Evolutionary conservation across 2,888 invertebrate genomes (phyloP), one percentile per base, ranked within the genome.

Genomic region (Polydesmus complanatus): DNA sequence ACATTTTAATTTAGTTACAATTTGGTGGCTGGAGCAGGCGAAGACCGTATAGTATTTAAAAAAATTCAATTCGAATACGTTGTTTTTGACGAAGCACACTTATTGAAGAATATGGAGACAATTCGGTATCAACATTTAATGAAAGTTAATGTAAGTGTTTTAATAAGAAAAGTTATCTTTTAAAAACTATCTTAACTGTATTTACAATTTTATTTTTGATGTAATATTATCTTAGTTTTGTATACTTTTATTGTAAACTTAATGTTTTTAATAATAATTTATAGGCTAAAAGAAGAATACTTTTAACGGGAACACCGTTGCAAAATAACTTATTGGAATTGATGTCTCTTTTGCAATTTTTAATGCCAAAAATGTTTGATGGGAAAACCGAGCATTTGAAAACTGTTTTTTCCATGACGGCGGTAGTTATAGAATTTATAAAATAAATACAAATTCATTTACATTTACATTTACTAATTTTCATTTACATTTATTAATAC

Each of bases 41-140:
- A 95, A 69, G 85, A 92, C 62, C 87, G 91, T 73, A 84, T 89
- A 79, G 89, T 96, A 73, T 84, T 93, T 62, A 87, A 93, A 48
- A 86, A 88, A 63, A 68, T 77, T 60, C 82, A 83, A 54, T 83
- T 95, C 73, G 86, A 93, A 72, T 96, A 95, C 72, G 91, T 94
- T 0, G 80, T 97, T 23, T 95, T 95, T 72, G 97, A 97, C 73
- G 97, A 97, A 72, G 95, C 94, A 1, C 96, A 97, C 72, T 94
- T 96, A 93, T 77, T 97, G 47, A 97, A 97, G 74, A 97, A 96
- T 72, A 96, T 96, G 93, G 83, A 87, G 60, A 92, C 95, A 0
- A 84, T 86, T 69, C 79, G 96, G 67, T 96, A 91, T 70, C 85
- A 89, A 68, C 86, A 89, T 73, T 78, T 96, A 60, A 85, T 92